Evolutionary conservation across 2,888 invertebrate species (phyloP).

Genomic region (Heliconius hortense): DNA sequence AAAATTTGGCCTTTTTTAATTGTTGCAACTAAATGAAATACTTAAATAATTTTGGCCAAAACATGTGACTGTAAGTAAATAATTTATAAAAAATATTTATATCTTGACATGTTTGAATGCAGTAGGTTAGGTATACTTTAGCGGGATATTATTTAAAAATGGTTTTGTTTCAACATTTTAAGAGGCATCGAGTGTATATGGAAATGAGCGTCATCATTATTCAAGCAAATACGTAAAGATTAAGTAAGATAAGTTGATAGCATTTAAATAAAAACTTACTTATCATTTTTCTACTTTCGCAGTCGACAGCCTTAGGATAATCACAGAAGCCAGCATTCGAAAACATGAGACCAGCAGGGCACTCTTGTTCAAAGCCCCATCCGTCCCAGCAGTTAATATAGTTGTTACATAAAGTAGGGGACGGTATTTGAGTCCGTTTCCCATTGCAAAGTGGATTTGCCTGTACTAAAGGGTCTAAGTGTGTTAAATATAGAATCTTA

Average conservation of each 20-base stretch:
- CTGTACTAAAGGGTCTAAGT: slow-evolving; percentile 59
- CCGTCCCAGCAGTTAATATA: slow-evolving; percentile 89
- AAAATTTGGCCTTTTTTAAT: neutral
- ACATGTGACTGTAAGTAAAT: neutral
- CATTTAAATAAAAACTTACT: slow-evolving; percentile 52
- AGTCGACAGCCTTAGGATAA: slow-evolving; percentile 84
- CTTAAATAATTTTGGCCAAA: neutral
- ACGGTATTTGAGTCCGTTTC: slow-evolving; percentile 84
- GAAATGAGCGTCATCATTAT: neutral
- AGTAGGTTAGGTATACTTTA: too few species aligned
- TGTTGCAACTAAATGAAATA: neutral
- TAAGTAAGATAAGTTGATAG: neutral
- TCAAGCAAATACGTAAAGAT: neutral
- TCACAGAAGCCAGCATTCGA: slow-evolving; percentile 84
- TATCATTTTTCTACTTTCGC: slow-evolving; percentile 73
- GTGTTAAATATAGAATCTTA: slow-evolving; percentile 57
- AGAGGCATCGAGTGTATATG: too few species aligned
- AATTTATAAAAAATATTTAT: neutral
- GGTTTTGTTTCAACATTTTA: too few species aligned
- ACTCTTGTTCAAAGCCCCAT: slow-evolving; percentile 84
- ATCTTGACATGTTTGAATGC: neutral
- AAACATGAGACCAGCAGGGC: slow-evolving; percentile 84
- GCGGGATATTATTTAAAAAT: too few species aligned
- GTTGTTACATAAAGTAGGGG: slow-evolving; percentile 81
- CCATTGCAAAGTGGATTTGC: slow-evolving; percentile 68